Base-by-base conservation (phyloP, 2,797 vertebrate species). In the Cyclura pinguis region DNA sequence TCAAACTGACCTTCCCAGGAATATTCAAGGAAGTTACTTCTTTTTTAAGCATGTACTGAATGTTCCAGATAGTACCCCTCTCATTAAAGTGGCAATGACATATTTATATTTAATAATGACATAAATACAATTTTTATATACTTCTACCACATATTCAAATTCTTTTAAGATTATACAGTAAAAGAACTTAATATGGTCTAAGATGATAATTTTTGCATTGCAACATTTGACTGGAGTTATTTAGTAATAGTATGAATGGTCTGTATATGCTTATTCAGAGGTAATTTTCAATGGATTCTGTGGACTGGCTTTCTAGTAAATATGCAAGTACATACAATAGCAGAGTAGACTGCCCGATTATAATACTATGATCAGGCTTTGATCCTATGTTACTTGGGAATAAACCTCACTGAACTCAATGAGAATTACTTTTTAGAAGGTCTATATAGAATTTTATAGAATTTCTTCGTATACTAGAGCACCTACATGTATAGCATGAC, bases 21-120 rank as follows among this genome's bases (percentile, higher is more conserved):
- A 59, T 4, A 85, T 5, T 42, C 6, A 80, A 12, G 13, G 42
- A 13, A 35, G 9, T 32, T 88, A 32, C 42, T 81, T 80, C 0
- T 78, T 86, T 42, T n/a, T 69, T 59, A 67, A 10, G 14, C 89
- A 72, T 8, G 14, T 16, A 52, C 32, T 74, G 76, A 5, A 10
- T n/a, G 27, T n/a, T 80, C 29, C 29, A 81, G 64, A 50, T 29
- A 14, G 8, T 55, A 89, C n/a, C 72, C 72, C 80, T 62, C 84
- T 74, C 72, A 57, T 4, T 82, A 77, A 55, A 85, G 13, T 80
- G 91, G 6, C 18, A 88, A 64, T 3, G 38, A 20, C 3, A 4
- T 87, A 83, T 14, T 87, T 91, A 84, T 9, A 35, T 24, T 92
- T 90, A 93, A 81, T 82, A 91, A 38, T 22, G 69, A 4, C 67